Conservation (phyloP, 2,113 vertebrate species). For the Ammodramus savannarum region DNA sequence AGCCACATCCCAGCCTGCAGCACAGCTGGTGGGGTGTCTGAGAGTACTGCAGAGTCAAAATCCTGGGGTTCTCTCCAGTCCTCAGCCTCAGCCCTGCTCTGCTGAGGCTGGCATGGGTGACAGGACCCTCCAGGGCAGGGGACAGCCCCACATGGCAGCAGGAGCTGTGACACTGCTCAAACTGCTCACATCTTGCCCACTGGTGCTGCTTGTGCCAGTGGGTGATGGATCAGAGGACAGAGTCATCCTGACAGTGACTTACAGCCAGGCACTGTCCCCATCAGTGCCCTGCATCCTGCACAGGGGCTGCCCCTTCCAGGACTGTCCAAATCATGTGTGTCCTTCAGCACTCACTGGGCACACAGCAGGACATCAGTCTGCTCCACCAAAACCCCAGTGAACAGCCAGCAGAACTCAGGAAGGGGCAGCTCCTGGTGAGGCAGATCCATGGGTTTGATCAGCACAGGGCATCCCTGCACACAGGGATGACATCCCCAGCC, state of each 20-base stretch:
- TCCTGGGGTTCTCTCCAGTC: rapidly evolving
- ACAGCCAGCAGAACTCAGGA: rapidly evolving
- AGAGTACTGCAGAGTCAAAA: not conserved
- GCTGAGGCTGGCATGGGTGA: rapidly evolving
- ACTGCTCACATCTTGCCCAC: not conserved
- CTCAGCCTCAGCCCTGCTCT: rapidly evolving
- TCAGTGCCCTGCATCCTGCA: rapidly evolving
- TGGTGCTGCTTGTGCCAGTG: not conserved
- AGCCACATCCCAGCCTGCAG: not conserved
- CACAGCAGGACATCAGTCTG: rapidly evolving
- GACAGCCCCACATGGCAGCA: rapidly evolving
- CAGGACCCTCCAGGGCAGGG: not conserved
- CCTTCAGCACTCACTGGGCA: not conserved
- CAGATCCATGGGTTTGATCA: rapidly evolving
- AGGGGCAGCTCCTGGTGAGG: not conserved
- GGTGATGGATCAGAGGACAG: rapidly evolving
- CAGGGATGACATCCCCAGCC: not conserved
- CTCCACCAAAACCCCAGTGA: rapidly evolving
- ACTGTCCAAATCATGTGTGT: not conserved
- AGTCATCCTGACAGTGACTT: not conserved
- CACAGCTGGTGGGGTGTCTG: rapidly evolving
- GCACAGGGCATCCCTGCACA: rapidly evolving
- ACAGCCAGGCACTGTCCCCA: not conserved
- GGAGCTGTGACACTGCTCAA: rapidly evolving
- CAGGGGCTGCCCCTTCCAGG: not conserved